Percentiles rank a stretch among this genome's conserved stretches.
Evolutionary conservation across 2,888 invertebrate species (phyloP).

Genomic region (Branchipolynoe longqiensis): DNA sequence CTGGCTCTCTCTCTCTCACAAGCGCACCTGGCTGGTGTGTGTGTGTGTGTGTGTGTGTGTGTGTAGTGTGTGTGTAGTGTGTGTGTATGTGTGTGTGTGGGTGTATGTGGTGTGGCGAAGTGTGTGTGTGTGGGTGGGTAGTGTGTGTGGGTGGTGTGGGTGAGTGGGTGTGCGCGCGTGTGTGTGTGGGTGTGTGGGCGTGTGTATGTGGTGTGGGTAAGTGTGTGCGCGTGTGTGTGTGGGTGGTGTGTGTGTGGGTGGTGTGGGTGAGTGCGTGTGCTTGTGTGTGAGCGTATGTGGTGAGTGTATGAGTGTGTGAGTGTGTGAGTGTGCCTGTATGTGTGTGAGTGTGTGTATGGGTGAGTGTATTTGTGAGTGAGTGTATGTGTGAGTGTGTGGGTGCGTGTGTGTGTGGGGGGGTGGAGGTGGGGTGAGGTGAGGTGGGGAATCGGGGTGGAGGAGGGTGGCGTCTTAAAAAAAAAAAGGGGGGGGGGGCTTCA

Average conservation of each 20-base stretch:
- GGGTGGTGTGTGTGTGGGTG: not conserved
- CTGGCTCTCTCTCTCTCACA: too few relatives aligned
- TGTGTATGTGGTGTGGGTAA: not conserved
- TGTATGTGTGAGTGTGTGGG: not conserved
- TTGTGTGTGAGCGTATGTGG: too few relatives aligned
- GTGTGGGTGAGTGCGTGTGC: not conserved
- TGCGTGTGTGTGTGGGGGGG: not conserved
- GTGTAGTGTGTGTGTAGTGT: too few relatives aligned
- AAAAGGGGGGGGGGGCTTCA: not conserved
- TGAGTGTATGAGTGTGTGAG: not conserved
- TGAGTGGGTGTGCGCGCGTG: not conserved
- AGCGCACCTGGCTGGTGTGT: too few relatives aligned
- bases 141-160: not conserved
- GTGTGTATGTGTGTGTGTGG: too few relatives aligned
- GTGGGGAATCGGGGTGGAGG: not conserved
- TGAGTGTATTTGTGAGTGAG: not conserved
- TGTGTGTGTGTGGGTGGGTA: not conserved
- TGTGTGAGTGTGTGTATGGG: not conserved
- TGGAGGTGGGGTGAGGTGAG: not conserved
- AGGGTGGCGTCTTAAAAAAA: not conserved
- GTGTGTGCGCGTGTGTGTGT: conserved; percentile 15
- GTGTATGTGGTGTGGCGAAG: not conserved
- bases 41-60: too few relatives aligned
- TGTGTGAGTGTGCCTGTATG: not conserved
- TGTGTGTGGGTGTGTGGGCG: not conserved